Conservation (phyloP, 2,797 vertebrate species). For the Acanthis flammea region DNA sequence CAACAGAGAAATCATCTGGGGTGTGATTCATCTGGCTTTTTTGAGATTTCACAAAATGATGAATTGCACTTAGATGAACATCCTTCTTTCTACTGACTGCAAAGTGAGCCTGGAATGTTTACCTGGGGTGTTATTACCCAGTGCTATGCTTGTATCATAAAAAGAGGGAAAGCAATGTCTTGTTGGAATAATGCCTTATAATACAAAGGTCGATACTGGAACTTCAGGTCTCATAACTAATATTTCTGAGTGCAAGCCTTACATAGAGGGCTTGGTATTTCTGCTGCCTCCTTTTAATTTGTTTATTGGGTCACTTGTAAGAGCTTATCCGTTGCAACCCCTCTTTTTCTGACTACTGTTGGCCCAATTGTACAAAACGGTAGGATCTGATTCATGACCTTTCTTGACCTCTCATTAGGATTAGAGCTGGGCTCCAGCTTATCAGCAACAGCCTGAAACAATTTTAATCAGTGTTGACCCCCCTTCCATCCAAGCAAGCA, state of each 20-base stretch:
- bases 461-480: conserved; percentile 40
- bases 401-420: conserved; percentile 35
- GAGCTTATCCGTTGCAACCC: not conserved
- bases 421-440: conserved; percentile 10
- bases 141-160: not conserved
- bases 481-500: not conserved
- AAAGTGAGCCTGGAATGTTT: not conserved
- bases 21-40: not conserved
- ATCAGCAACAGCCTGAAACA: conserved; percentile 24
- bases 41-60: conserved; percentile 7
- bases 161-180: not conserved
- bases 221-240: not conserved
- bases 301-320: not conserved
- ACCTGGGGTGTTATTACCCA: not conserved
- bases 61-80: conserved; percentile 16
- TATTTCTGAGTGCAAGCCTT: not conserved
- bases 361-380: not conserved
- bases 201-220: not conserved
- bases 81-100: not conserved
- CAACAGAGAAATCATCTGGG: not conserved
- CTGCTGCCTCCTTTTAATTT: not conserved
- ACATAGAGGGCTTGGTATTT: not conserved
- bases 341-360: not conserved
- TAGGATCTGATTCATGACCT: not conserved
- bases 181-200: not conserved